Base-by-base conservation (phyloP, 2,797 vertebrate genomes). In the Sebastes goodei region DNA sequence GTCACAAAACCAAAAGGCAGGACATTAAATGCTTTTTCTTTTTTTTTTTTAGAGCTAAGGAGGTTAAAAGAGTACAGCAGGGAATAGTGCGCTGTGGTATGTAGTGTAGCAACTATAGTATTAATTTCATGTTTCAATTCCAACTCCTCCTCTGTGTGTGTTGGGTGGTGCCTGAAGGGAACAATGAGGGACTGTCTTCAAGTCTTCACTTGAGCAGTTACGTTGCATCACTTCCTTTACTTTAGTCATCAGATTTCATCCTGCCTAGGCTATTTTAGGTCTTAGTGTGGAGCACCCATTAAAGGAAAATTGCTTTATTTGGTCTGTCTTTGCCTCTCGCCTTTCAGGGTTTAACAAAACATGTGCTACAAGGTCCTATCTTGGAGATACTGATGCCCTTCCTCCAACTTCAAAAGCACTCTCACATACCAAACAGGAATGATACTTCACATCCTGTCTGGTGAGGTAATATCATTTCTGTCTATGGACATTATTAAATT, bases 151-250 rank as follows among this genome's bases (percentile, higher is more conserved):
- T 85, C 81, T 89, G 82, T 93, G 80, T 92, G 87, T 73, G 25
- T 64, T 90, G 87, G 94, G 94, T 86, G 89, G 64, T 79, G 89
- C 82, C 89, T 74, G 15, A 59, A 74, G 71, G 59, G 15, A 90
- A 95, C 93, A 95, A 94, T 93, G 75, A 84, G 27, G 70, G 73
- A 88, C 92, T 94, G 92, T 94, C 89, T 87, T 85, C 78, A 81
- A 70, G 88, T 85, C 82, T 82, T 85, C 63, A 84, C 88, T 90
- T 78, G 85, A 91, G 73, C 66, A 64, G 76, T 68, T 71, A 56
- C 2, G 17, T 93, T 86, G 86, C 87, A 91, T 91, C 89, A 95
- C 71, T 91, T 94, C 91, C 91, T 91, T 81, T 89, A 23, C 67
- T 84, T 77, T 14, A 30, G 70, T 83, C 71, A 81, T 82, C 61